Conservation (phyloP, 2,113 vertebrate genomes). For the Proterorhinus semilunaris region DNA sequence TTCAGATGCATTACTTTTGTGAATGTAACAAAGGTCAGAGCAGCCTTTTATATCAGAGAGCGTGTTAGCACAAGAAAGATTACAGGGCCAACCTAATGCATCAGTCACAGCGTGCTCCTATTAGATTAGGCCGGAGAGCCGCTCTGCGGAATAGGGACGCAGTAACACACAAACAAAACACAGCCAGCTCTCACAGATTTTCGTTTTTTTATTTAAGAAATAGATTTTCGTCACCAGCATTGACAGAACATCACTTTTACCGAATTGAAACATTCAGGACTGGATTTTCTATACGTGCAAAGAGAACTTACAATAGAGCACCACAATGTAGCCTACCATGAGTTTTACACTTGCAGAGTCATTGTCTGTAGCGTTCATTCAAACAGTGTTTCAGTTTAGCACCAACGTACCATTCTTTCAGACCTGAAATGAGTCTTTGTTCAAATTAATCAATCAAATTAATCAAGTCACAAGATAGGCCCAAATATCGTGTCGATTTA, state of each 20-base stretch:
- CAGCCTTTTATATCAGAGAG: conserved; percentile 63
- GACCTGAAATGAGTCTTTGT: no score
- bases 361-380: neutral
- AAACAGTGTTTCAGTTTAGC: no score
- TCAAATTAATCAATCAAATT: no score
- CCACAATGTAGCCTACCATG: neutral
- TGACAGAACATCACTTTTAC: conserved; percentile 15
- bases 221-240: conserved; percentile 37
- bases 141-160: conserved; percentile 56
- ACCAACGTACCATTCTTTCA: no score
- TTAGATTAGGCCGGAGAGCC: conserved; percentile 71
- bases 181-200: conserved; percentile 39
- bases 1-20: conserved; percentile 35
- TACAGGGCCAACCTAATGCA: conserved; percentile 71
- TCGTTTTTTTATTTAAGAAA: conserved; percentile 23
- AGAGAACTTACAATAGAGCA: neutral
- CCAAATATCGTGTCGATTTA: no score
- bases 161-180: conserved; percentile 33
- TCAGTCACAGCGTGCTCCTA: conserved; percentile 70
- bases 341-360: neutral
- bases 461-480: no score
- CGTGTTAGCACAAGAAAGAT: conserved; percentile 56
- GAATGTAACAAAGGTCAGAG: conserved; percentile 48
- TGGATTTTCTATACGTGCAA: neutral
- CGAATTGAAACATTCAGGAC: conserved; percentile 14